These are phyloP conservation scores for Amiota communis DNA, from an alignment of 2,888 invertebrate genomes.

Conservation along the genomic window DNA sequence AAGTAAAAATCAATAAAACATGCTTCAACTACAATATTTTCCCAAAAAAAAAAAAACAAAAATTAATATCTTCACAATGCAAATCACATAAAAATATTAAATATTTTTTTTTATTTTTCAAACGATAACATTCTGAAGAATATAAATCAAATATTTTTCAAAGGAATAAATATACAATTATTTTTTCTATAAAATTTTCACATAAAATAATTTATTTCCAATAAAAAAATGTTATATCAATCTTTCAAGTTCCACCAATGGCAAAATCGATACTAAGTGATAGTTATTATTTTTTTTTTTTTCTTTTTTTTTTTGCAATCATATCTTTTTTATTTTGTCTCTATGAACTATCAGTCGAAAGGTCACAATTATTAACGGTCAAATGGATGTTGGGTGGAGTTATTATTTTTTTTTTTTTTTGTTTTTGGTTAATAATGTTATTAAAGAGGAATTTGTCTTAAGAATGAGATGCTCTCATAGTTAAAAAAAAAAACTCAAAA, in stretches of 20 bases:
- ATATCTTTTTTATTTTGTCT: not conserved
- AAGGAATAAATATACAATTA: not conserved
- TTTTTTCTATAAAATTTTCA: not conserved
- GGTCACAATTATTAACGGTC: conserved; percentile 36
- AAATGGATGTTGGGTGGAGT: not conserved
- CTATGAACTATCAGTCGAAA: conserved; percentile 26
- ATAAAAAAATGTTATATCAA: conserved; percentile 4
- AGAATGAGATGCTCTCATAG: no score
- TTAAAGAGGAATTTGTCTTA: no score
- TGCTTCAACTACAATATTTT: not conserved
- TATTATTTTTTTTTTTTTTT: no score
- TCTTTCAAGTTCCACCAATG: conserved; percentile 38
- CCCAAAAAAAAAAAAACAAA: not conserved
- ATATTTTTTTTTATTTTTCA: no score
- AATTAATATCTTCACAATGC: no score
- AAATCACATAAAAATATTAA: no score
- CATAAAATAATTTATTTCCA: conserved; percentile 2
- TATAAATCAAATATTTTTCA: no score
- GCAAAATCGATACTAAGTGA: conserved; percentile 46
- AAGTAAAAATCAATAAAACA: conserved; percentile 25
- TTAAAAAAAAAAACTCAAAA: conserved; percentile 14
- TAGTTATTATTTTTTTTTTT: conserved; percentile 45
- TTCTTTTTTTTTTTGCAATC: conserved; percentile 25
- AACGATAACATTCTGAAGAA: no score
- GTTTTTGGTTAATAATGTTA: no score